A percentile compares a stretch with the other conserved stretches of the same genome.
phyloP scores from a whole-genome alignment of 1,140 invertebrate species.

The Tribolium madens region DNA sequence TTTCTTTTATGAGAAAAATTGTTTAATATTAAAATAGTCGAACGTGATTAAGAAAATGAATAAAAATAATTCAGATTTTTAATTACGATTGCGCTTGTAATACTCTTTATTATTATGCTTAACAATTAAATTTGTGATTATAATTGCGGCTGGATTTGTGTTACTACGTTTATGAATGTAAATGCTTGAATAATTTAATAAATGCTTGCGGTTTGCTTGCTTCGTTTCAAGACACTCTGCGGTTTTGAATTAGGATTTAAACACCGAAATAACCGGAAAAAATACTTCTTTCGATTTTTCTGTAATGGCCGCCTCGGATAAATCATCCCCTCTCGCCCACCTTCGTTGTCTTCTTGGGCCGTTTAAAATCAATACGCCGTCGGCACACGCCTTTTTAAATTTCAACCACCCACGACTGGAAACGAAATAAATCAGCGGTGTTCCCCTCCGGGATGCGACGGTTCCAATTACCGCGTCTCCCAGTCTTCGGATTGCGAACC shows the following conservation, averaged over 20 bases:
- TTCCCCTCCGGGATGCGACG: conserved; percentile 52
- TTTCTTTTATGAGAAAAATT: background rate
- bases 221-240: background rate
- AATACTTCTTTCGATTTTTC: background rate
- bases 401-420: conserved; percentile 53
- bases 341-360: conserved; percentile 23
- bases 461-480: conserved; percentile 51
- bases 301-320: background rate
- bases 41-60: conserved; percentile 36
- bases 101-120: conserved; percentile 21
- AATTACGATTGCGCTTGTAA: conserved; percentile 35
- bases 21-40: conserved; percentile 13
- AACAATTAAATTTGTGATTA: conserved; percentile 39
- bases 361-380: conserved; percentile 49
- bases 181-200: conserved; percentile 4
- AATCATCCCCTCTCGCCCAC: background rate
- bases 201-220: background rate
- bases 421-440: conserved; percentile 53
- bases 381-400: conserved; percentile 52
- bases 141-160: conserved; percentile 19
- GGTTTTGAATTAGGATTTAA: too few species aligned
- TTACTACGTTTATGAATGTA: conserved; percentile 24
- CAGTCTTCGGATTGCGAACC: conserved; percentile 43
- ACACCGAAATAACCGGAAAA: too few species aligned
- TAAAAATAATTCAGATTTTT: conserved; percentile 17